These are phyloP conservation scores for Barnardius zonarius DNA, from an alignment of 2,113 vertebrate species.

Conservation along the genomic window DNA sequence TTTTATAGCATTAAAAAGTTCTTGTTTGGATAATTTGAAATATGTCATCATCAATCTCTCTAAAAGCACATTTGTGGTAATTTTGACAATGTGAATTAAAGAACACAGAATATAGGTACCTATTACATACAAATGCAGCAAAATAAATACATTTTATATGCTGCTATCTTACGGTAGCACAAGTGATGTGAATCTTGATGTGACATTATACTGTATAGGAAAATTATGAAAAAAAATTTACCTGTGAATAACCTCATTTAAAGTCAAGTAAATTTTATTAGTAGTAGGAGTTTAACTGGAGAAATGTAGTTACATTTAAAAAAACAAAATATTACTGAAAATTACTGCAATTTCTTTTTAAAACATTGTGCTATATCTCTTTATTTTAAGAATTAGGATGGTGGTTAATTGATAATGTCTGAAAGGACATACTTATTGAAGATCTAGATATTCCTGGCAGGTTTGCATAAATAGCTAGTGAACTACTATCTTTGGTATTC, in stretches of 20 bases:
- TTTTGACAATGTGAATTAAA: neutral
- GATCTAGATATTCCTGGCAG: neutral
- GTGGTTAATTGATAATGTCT: neutral
- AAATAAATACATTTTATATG: neutral
- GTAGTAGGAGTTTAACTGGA: neutral
- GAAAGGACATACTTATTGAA: neutral
- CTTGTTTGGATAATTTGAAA: neutral
- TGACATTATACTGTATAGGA: neutral
- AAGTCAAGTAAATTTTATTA: neutral
- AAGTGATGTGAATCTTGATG: fast-evolving
- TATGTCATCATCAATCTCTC: neutral
- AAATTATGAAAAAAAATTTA: neutral
- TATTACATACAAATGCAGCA: neutral
- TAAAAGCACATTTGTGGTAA: neutral
- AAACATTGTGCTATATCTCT: neutral
- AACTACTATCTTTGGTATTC: neutral
- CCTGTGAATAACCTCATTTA: neutral
- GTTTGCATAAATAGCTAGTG: neutral
- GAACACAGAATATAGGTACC: neutral
- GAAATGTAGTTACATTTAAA: neutral
- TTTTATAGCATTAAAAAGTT: neutral
- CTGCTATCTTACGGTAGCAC: neutral
- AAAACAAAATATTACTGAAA: neutral
- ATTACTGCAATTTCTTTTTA: neutral
- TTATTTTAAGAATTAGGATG: neutral